These are phyloP conservation scores for Apus apus DNA, from an alignment of 2,113 vertebrate species.

Conservation along the genomic window DNA sequence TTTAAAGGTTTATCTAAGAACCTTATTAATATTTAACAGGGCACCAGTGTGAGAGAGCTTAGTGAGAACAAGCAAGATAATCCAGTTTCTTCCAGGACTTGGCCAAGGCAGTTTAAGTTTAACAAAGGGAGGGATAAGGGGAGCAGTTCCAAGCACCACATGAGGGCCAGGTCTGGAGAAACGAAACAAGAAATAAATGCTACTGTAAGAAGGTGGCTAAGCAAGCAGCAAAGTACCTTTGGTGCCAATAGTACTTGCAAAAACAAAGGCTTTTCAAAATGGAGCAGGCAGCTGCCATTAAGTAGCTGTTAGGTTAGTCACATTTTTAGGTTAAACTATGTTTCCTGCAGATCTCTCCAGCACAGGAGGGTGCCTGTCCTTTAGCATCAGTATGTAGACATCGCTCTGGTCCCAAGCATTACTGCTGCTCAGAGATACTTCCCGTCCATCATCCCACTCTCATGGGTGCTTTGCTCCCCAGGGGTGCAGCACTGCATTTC, in stretches of 20 bases:
- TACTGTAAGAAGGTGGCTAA: not conserved
- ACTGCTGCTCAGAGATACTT: not conserved
- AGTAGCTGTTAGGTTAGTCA: not conserved
- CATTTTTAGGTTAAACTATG: not conserved
- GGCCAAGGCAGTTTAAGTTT: not conserved
- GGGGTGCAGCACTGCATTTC: not conserved
- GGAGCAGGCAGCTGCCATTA: not conserved
- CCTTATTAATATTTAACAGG: conserved; percentile 50
- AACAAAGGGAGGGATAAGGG: not conserved
- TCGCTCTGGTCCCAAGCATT: not conserved
- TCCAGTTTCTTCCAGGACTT: conserved; percentile 16
- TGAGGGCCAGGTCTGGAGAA: not conserved
- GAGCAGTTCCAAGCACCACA: not conserved
- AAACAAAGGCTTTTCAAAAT: not conserved
- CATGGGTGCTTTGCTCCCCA: not conserved
- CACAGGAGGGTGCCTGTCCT: not conserved
- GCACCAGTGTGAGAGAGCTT: not conserved
- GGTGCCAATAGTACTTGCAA: not conserved
- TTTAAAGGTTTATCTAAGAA: conserved; percentile 17
- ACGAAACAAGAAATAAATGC: not conserved
- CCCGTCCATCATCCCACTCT: not conserved
- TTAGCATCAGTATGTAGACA: not conserved
- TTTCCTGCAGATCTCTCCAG: not conserved
- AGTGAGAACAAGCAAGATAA: conserved; percentile 11
- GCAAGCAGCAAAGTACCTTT: not conserved